phyloP scores from a whole-genome alignment of 2,888 invertebrate species.

The Orchesella flavescens region DNA sequence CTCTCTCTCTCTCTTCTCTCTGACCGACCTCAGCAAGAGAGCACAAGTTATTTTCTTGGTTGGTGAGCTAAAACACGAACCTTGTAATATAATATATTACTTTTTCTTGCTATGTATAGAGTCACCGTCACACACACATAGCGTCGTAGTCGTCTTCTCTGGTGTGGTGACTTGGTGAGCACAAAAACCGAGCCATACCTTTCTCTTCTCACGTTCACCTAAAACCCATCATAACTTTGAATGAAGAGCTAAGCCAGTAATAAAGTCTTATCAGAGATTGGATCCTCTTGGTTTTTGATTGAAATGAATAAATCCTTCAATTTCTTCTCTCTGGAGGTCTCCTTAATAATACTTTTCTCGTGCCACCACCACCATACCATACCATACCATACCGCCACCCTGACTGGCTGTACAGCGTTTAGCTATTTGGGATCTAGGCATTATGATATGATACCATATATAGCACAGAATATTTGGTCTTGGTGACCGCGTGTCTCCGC shows the following conservation, averaged over 20 bases:
- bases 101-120: not conserved
- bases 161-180: not conserved
- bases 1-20: conserved; percentile 11
- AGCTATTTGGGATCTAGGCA: too few species aligned
- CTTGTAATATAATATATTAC: conserved; percentile 49
- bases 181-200: conserved; percentile 37
- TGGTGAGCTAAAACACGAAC: conserved; percentile 25
- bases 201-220: conserved; percentile 63
- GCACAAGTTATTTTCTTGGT: conserved; percentile 35
- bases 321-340: conserved; percentile 43
- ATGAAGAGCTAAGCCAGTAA: conserved; percentile 64
- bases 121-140: too few species aligned
- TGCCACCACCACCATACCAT: too few species aligned
- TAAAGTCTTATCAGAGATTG: conserved; percentile 64
- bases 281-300: conserved; percentile 63
- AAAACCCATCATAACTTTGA: conserved; percentile 64
- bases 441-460: too few species aligned
- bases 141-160: too few species aligned
- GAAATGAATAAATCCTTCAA: conserved; percentile 64
- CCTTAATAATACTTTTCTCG: conserved; percentile 11
- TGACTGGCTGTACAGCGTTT: too few species aligned
- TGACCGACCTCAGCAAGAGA: conserved; percentile 30
- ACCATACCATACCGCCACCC: too few species aligned
- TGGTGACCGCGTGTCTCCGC: too few species aligned
- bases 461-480: too few species aligned